Percentiles rank a stretch among this genome's conserved stretches.
Evolutionary conservation across 2,113 vertebrate species (phyloP).

Genomic region (Fukomys damarensis): DNA sequence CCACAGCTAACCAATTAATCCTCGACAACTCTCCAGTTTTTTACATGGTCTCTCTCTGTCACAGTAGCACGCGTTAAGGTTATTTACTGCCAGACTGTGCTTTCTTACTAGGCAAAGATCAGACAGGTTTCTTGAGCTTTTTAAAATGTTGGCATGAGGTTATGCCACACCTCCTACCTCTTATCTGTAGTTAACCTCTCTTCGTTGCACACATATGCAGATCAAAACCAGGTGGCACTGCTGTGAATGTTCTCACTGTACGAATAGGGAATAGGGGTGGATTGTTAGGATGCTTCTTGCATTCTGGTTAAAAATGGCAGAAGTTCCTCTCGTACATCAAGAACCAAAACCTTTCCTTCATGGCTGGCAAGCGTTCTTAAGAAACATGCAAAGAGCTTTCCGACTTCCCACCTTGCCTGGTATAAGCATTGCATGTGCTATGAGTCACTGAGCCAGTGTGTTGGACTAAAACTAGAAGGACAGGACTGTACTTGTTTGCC

Average conservation of each 20-base stretch:
- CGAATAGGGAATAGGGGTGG: neutral
- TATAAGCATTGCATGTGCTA: neutral
- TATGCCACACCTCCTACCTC: neutral
- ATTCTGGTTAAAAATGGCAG: neutral
- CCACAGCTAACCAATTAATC: no score
- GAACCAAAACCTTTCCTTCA: neutral
- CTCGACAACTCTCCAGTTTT: neutral
- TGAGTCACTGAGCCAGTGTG: neutral
- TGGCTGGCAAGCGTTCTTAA: neutral
- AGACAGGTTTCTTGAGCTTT: neutral
- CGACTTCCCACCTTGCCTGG: neutral
- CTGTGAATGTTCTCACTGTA: neutral
- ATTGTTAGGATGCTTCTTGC: neutral
- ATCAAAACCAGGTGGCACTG: neutral
- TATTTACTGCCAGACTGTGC: neutral
- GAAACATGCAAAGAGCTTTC: neutral
- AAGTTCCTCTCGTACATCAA: neutral
- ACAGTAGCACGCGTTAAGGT: neutral
- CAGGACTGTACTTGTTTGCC: neutral
- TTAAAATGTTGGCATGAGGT: neutral
- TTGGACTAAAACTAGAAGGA: neutral
- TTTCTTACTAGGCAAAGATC: constrained; percentile 46
- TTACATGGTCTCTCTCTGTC: neutral
- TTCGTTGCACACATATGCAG: neutral
- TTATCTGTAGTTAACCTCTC: neutral